Conservation (phyloP, 2,113 vertebrate genomes). For the Naja naja region DNA sequence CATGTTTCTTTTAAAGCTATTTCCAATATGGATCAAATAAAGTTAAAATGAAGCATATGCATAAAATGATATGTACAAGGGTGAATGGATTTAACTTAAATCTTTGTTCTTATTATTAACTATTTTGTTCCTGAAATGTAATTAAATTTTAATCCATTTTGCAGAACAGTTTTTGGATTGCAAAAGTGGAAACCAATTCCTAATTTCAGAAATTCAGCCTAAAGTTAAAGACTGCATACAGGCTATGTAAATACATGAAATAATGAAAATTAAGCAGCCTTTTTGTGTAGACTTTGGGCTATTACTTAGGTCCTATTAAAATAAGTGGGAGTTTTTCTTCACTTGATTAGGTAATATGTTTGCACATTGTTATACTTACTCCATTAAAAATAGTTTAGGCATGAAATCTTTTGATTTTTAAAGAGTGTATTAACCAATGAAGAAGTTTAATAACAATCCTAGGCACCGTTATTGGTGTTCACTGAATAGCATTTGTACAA, state of each 20-base stretch:
- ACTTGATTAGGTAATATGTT: not conserved
- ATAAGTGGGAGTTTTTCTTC: not conserved
- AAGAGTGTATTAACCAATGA: not conserved
- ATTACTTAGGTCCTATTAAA: not conserved
- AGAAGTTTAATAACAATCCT: not conserved
- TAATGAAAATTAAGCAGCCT: not conserved
- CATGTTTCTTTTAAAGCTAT: not conserved
- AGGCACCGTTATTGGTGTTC: not conserved
- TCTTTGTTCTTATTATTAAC: not conserved
- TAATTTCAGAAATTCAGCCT: not conserved
- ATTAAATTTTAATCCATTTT: not conserved
- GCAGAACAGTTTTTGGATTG: not conserved
- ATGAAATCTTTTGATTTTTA: not conserved
- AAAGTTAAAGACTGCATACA: not conserved
- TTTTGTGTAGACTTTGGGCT: not conserved
- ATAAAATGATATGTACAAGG: not conserved
- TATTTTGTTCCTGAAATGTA: not conserved
- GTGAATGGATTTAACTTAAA: not conserved
- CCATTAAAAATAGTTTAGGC: not conserved
- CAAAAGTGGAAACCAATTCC: not conserved
- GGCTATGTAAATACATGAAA: not conserved
- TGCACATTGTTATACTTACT: not conserved
- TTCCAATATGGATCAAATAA: not conserved
- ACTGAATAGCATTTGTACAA: not conserved
- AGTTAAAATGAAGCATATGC: not conserved